These are phyloP conservation scores for Crotalus tigris DNA, from an alignment of 2,113 vertebrate genomes.

Conservation along the genomic window DNA sequence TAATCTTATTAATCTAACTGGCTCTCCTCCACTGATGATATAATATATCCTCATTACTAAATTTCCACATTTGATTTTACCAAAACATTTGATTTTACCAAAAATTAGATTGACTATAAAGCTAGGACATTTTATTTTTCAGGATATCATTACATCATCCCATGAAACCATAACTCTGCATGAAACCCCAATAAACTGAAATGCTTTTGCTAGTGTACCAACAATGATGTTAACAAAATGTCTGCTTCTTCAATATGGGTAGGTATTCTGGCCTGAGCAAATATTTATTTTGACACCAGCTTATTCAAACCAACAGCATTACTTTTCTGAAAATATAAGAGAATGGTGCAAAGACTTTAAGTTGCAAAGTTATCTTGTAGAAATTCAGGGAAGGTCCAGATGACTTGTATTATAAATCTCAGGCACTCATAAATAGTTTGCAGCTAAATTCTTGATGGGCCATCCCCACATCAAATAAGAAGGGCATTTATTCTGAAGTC, in stretches of 20 bases:
- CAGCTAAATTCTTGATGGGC: no score
- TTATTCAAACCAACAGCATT: no score
- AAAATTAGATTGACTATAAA: neutral
- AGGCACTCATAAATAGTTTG: no score
- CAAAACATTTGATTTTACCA: neutral
- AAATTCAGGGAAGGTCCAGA: neutral
- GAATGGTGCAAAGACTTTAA: no score
- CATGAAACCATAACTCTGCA: neutral
- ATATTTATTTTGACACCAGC: neutral
- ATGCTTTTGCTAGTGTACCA: neutral
- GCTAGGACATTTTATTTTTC: neutral
- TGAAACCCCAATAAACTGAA: neutral
- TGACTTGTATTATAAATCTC: neutral
- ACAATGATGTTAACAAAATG: neutral
- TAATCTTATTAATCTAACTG: no score
- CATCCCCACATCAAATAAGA: no score
- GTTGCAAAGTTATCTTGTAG: neutral
- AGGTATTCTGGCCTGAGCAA: neutral
- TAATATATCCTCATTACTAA: no score
- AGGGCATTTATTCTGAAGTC: no score
- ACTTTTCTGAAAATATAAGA: no score
- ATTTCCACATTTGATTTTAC: no score
- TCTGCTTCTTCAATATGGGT: neutral
- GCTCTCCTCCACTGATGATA: no score
- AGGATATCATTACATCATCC: neutral